A percentile compares a stretch with the other conserved stretches of the same genome.
phyloP scores from a whole-genome alignment of 2,797 vertebrate species.

The Benthosema pterotum region DNA sequence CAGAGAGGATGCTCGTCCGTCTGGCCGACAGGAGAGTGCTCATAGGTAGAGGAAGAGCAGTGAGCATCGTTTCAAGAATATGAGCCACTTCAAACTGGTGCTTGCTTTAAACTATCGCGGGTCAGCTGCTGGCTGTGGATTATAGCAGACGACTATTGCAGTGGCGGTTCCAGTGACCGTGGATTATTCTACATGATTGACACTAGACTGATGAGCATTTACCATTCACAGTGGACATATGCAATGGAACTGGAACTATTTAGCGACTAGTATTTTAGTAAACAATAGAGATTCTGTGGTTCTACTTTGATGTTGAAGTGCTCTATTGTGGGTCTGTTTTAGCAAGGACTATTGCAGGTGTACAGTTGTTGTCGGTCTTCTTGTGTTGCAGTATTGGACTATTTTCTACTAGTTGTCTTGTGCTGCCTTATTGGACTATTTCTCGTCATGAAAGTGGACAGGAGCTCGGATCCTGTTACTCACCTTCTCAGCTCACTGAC shows the following conservation, averaged over 20 bases:
- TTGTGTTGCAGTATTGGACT: conserved; percentile 23
- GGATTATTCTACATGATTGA: conserved; percentile 32
- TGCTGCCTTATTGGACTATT: conserved; percentile 29
- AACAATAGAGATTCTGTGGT: no score
- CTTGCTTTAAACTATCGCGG: conserved; percentile 19
- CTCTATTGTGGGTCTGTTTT: conserved; percentile 1
- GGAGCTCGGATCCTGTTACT: conserved; percentile 72
- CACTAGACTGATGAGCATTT: neutral
- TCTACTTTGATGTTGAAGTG: no score
- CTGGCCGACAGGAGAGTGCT: conserved; percentile 65
- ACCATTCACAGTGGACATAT: no score
- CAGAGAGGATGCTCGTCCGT: conserved; percentile 72
- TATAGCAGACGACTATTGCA: conserved; percentile 25
- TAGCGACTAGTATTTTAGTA: no score
- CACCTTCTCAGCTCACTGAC: conserved; percentile 81
- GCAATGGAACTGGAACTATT: no score
- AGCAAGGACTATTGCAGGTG: no score
- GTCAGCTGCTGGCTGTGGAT: conserved; percentile 11
- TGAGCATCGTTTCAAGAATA: neutral
- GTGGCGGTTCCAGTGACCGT: conserved; percentile 26
- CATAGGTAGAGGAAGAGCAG: conserved; percentile 33
- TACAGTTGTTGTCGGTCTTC: neutral
- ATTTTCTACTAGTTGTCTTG: conserved; percentile 6
- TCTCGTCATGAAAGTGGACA: conserved; percentile 65
- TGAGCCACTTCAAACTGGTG: conserved; percentile 14